Evolutionary conservation across 2,888 invertebrate genomes (phyloP).

Genomic region (Hirtodrosophila trivittata): DNA sequence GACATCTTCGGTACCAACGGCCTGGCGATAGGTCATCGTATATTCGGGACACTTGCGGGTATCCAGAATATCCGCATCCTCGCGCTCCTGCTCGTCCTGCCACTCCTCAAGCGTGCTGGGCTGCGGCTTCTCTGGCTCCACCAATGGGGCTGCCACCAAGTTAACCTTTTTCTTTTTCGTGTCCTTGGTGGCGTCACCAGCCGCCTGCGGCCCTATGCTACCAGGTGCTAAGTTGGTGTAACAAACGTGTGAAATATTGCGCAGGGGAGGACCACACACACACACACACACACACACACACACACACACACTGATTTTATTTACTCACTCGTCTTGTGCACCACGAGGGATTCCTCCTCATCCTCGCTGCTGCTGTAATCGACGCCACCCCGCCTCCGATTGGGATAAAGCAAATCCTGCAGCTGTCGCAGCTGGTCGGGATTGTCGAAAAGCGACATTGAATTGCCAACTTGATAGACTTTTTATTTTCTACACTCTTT

Average conservation of each 20-base stretch:
- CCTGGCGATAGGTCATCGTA: conserved; percentile 92
- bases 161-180: conserved; percentile 52
- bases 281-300: no score
- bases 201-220: conserved; percentile 80
- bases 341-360: conserved; percentile 57
- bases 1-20: conserved; percentile 93
- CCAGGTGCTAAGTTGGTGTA: conserved; percentile 83
- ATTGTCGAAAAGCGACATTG: conserved; percentile 82
- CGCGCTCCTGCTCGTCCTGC: conserved; percentile 84
- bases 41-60: conserved; percentile 89
- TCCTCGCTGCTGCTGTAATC: conserved; percentile 79
- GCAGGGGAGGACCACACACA: neutral
- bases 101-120: conserved; percentile 80
- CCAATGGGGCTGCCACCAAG: conserved; percentile 58
- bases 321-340: conserved; percentile 68
- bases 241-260: neutral
- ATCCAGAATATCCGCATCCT: conserved; percentile 86
- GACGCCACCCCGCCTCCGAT: conserved; percentile 56
- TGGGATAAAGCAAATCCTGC: conserved; percentile 73
- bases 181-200: conserved; percentile 13
- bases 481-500: neutral
- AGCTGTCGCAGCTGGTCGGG: conserved; percentile 76
- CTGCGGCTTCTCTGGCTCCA: conserved; percentile 39
- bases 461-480: neutral
- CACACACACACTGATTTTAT: neutral